These are phyloP conservation scores for Mionectes olivaceus DNA, from an alignment of 2,797 vertebrate genomes.

Conservation along the genomic window DNA sequence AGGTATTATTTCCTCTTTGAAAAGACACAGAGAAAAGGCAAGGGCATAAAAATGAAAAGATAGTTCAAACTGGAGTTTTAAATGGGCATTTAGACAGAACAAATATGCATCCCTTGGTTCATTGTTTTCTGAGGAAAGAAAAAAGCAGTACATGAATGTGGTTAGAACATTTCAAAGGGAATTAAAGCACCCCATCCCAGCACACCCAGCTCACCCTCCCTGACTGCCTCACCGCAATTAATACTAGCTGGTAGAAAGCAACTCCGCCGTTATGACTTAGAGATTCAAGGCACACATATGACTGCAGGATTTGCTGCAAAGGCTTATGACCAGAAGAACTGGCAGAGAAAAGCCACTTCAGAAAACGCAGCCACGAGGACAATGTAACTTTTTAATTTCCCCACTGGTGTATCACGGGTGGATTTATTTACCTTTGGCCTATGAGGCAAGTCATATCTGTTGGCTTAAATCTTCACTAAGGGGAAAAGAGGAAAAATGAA, in stretches of 20 bases:
- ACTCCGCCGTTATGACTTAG: not conserved
- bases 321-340: not conserved
- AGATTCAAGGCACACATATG: not conserved
- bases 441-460: not conserved
- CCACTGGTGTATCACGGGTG: not conserved
- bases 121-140: not conserved
- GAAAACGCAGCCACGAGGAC: not conserved
- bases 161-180: not conserved
- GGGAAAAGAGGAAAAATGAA: not conserved
- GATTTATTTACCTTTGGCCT: conserved; percentile 3
- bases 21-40: not conserved
- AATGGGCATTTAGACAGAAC: not conserved
- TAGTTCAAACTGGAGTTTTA: not conserved
- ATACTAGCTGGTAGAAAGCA: not conserved
- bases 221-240: not conserved
- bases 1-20: not conserved
- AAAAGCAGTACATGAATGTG: not conserved
- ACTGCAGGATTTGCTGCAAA: not conserved
- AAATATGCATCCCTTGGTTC: not conserved
- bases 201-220: not conserved
- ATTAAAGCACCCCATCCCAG: not conserved
- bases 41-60: not conserved
- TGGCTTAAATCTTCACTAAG: not conserved
- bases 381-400: not conserved
- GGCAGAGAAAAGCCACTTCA: not conserved